Conservation (phyloP, 92 coral and sea anemone species). For the Galaxea fascicularis region DNA sequence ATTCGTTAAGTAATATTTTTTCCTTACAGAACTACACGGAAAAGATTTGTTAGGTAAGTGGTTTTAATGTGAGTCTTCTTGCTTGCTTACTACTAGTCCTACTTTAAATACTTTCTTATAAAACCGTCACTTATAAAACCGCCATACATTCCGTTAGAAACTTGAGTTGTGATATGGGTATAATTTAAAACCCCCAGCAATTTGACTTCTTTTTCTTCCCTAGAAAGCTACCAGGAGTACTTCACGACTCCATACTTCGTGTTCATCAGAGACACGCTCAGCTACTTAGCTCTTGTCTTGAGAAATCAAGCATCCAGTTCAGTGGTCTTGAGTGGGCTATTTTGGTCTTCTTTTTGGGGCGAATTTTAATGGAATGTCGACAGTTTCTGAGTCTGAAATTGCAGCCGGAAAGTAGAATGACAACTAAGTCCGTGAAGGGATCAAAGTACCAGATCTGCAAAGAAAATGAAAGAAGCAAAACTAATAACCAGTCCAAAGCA, state of each 20-base stretch:
- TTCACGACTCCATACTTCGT: conserved; percentile 66
- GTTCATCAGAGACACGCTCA: conserved; percentile 51
- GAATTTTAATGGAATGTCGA: conserved; percentile 35
- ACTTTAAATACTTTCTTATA: background rate
- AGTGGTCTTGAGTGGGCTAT: conserved; percentile 51
- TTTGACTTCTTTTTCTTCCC: background rate
- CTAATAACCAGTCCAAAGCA: background rate
- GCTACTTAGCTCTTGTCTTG: conserved; percentile 58
- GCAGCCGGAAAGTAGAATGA: background rate
- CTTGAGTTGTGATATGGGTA: no score
- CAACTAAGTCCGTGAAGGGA: no score
- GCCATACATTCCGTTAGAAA: no score
- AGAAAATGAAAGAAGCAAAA: no score
- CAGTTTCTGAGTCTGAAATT: conserved; percentile 22
- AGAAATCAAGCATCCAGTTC: conserved; percentile 28
- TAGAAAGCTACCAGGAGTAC: conserved; percentile 44
- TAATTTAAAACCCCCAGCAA: no score
- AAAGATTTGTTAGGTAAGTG: conserved; percentile 9
- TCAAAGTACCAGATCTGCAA: no score
- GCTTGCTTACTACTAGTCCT: background rate
- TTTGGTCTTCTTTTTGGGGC: conserved; percentile 64
- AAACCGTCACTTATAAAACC: no score
- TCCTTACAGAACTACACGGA: background rate
- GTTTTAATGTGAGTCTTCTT: no score
- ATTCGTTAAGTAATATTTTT: background rate